These are phyloP conservation scores for Peromyscus aztecus DNA, from an alignment of 2,797 vertebrate species.

Conservation along the genomic window DNA sequence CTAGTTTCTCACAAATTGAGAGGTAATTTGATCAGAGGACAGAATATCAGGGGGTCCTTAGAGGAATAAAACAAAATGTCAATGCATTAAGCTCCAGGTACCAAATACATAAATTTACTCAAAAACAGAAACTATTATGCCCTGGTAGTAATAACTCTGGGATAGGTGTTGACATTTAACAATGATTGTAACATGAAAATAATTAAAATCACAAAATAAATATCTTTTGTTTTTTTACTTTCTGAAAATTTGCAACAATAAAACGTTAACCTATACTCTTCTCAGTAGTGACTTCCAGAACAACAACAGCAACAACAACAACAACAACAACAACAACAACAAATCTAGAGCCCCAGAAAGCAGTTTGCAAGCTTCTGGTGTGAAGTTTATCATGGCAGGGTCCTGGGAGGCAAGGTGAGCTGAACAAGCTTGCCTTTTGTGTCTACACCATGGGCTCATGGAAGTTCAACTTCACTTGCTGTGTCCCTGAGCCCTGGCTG, in stretches of 20 bases:
- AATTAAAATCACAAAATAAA: constrained; percentile 13
- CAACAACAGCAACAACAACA: neutral
- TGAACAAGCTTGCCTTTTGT: neutral
- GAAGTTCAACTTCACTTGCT: neutral
- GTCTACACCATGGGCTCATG: neutral
- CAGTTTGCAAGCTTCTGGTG: neutral
- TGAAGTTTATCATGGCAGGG: neutral
- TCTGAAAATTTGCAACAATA: neutral
- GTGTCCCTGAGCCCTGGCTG: neutral
- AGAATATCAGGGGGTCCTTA: neutral
- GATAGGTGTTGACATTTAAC: neutral
- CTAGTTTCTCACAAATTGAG: neutral
- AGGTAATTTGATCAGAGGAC: constrained; percentile 5
- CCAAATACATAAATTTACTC: neutral
- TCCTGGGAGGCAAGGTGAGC: neutral
- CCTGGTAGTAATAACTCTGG: neutral
- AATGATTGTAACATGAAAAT: constrained; percentile 18
- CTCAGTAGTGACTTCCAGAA: neutral
- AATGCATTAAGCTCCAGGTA: constrained; percentile 14
- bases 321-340: no score
- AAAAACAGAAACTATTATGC: neutral
- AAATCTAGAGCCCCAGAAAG: neutral
- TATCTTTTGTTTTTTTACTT: neutral
- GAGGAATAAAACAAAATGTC: neutral
- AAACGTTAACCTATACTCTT: neutral